Evolutionary conservation across 2,113 vertebrate species (phyloP), one percentile per base, ranked within the genome.

Genomic region (Telmatochromis sp.): DNA sequence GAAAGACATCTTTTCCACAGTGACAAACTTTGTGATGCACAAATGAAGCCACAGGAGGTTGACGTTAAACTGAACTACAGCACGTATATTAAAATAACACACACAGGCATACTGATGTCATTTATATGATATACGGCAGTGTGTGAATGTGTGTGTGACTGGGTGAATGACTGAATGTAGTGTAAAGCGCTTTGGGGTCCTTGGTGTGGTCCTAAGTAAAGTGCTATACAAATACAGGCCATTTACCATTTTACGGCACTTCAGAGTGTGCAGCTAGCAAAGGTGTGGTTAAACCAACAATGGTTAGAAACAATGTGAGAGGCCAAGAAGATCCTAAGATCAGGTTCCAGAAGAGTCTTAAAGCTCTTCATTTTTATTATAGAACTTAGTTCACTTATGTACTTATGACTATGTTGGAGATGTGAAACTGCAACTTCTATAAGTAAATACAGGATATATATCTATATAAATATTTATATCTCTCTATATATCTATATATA

Each of bases 401-500:
- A 9, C 5, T 58, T 58, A 58, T 58, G 57, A 75, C 0, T 47
- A 47, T 73, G 40, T 75, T 47, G 28, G 58, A 75, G 23, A 47
- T 11, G 23, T 75, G 40, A 75, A 75, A 47, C 40, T 47, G 68
- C 68, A 45, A 75, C 40, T 9, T 75, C 21, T 15, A 75, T 75
- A 73, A 73, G 40, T 45, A 26, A 26, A 60, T 58, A 58, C 26
- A 58, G 26, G 14, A 58, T 31, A 9, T 31, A 6, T 58, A 31
- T 58, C 7, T 58, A 4, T 47, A 5, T 51, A 17, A 1, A 51
- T 9, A n/a, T 21, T 1, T 55, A 4, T 23, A 3, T 55, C 1
- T 23, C 53, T 55, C 4, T 13, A 0, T 53, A 1, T 47, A 17
- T 47, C 2, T 47, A 2, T 47, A 9, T 19, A 9, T 51, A 21